Conservation (phyloP, 1,140 invertebrate species). For the Lasioglossum baleicum region DNA sequence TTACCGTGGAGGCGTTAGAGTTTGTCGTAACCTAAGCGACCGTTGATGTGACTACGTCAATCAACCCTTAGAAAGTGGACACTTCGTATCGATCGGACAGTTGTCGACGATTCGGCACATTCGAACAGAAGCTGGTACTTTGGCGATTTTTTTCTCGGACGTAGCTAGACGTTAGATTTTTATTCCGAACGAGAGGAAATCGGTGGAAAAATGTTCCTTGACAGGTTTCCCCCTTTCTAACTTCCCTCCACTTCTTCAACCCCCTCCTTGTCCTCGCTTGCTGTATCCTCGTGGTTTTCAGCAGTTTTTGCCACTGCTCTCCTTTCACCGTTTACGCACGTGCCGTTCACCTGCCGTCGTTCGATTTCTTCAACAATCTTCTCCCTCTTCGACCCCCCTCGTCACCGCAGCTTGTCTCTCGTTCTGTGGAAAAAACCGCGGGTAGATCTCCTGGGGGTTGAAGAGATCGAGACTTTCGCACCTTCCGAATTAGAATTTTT, state of each 20-base stretch:
- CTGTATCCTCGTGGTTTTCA: constrained; percentile 34
- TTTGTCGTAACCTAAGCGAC: too few relatives aligned
- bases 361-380: constrained; percentile 35
- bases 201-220: background rate
- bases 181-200: background rate
- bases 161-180: too few relatives aligned
- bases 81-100: too few relatives aligned
- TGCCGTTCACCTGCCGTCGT: constrained; percentile 49
- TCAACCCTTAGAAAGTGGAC: too few relatives aligned
- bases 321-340: constrained; percentile 48
- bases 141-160: too few relatives aligned
- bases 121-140: too few relatives aligned
- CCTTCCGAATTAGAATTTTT: too few relatives aligned
- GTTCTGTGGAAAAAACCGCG: background rate
- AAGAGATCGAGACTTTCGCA: background rate
- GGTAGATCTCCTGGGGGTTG: background rate
- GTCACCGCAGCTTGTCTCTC: background rate
- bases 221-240: constrained; percentile 31
- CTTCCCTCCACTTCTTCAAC: constrained; percentile 12
- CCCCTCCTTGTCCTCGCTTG: background rate
- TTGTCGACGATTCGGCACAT: too few relatives aligned
- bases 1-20: too few relatives aligned
- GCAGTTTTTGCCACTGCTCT: constrained; percentile 37
- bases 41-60: too few relatives aligned
- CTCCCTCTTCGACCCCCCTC: background rate